phyloP scores from a whole-genome alignment of 2,113 vertebrate genomes.

The Boleophthalmus pectinirostris region DNA sequence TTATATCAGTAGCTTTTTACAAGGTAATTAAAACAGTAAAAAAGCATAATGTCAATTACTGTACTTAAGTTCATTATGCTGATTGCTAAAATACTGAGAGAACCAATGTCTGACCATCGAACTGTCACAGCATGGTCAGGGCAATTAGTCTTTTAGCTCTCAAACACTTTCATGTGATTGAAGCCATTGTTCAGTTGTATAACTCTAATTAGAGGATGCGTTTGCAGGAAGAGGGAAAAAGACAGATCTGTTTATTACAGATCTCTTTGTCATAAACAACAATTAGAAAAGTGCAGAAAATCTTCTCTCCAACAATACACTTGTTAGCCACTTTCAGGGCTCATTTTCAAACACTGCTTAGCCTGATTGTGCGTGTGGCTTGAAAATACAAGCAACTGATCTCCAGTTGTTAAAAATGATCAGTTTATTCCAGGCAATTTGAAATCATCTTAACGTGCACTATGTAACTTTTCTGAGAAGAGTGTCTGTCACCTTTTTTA shows the following conservation, averaged over 20 bases:
- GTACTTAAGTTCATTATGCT: neutral
- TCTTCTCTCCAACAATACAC: neutral
- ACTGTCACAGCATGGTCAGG: neutral
- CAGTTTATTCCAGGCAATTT: neutral
- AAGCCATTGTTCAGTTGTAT: neutral
- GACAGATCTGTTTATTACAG: neutral
- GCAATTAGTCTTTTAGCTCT: neutral
- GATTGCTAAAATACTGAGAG: neutral
- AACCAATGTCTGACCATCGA: neutral
- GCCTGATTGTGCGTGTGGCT: neutral
- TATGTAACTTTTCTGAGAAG: too few relatives aligned
- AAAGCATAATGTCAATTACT: neutral
- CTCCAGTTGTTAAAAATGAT: neutral
- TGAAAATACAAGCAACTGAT: neutral
- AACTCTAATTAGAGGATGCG: constrained; percentile 18
- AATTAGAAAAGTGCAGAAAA: neutral
- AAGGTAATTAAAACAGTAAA: neutral
- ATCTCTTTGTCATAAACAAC: neutral
- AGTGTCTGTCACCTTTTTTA: too few relatives aligned
- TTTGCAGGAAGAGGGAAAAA: constrained; percentile 14
- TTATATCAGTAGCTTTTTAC: neutral
- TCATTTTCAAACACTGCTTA: neutral
- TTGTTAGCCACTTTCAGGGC: neutral
- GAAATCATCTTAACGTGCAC: too few relatives aligned
- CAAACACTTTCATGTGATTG: neutral